These are phyloP conservation scores for Neosilurus mollespiculum DNA, from an alignment of 2,797 vertebrate species.

Conservation along the genomic window DNA sequence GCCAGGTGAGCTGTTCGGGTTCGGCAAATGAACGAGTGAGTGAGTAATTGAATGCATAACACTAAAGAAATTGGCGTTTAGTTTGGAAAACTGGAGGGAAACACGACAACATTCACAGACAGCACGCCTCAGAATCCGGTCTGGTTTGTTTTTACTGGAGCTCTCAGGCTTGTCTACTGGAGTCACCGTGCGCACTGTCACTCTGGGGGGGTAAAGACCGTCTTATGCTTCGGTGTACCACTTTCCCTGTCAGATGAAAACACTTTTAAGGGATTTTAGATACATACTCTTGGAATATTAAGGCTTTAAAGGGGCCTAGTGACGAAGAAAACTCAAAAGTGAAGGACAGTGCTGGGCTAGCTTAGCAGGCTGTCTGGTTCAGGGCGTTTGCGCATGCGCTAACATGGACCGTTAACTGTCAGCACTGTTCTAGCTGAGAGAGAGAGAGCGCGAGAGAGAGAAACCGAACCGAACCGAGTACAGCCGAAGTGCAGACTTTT, in stretches of 20 bases:
- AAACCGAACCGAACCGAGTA: constrained; percentile 12
- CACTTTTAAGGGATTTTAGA: neutral
- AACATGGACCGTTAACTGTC: constrained; percentile 64
- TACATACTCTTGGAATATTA: neutral
- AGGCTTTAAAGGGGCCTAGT: neutral
- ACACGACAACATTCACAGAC: neutral
- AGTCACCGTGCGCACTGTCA: constrained; percentile 46
- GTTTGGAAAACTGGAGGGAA: neutral
- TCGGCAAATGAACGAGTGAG: too few relatives aligned
- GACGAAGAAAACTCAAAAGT: neutral
- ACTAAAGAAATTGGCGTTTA: neutral
- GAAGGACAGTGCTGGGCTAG: neutral
- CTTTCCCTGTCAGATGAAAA: neutral
- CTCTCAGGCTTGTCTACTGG: constrained; percentile 50
- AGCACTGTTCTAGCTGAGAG: constrained; percentile 44
- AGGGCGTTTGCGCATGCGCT: constrained; percentile 66
- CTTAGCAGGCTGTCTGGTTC: constrained; percentile 27
- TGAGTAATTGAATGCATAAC: neutral
- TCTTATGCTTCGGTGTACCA: neutral
- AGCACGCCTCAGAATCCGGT: constrained; percentile 57
- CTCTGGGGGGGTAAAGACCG: constrained; percentile 38
- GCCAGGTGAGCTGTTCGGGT: too few relatives aligned
- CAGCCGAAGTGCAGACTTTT: neutral
- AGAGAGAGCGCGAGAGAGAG: neutral
- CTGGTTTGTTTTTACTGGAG: constrained; percentile 73